Conservation (phyloP, 1,140 invertebrate genomes). For the Rhagoletis pomonella region DNA sequence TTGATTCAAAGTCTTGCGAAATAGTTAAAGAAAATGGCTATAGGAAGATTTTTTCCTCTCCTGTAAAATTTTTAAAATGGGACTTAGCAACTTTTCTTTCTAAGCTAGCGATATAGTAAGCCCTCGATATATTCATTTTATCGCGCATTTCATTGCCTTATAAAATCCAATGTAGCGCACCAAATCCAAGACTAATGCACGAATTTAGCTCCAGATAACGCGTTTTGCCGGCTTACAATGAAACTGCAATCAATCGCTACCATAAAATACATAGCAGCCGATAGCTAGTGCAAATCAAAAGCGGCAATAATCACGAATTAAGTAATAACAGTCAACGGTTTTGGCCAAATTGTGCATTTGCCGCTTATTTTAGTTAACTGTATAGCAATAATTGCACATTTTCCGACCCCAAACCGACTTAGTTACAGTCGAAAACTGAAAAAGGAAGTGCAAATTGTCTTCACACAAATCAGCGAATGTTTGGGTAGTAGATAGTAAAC, state of each 20-base stretch:
- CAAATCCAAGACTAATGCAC: no score
- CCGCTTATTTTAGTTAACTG: slow-evolving; percentile 31
- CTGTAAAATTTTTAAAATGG: no score
- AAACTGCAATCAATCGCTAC: neutral
- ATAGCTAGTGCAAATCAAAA: neutral
- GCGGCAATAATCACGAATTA: neutral
- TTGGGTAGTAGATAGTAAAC: neutral
- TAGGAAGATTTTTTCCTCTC: no score
- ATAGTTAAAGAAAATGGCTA: no score
- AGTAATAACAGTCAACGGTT: neutral
- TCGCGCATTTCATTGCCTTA: no score
- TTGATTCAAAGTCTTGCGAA: no score
- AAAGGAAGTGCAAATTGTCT: slow-evolving; percentile 31
- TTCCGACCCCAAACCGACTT: neutral
- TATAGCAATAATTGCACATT: slow-evolving; percentile 4
- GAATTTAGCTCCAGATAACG: neutral
- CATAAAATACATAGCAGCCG: neutral
- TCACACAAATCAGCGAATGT: slow-evolving; percentile 4
- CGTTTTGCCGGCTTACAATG: neutral
- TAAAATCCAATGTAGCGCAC: no score
- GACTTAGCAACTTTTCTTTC: no score
- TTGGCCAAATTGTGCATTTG: slow-evolving; percentile 24
- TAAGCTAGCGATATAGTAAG: no score
- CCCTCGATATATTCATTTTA: no score
- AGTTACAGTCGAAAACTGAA: neutral